A percentile compares a stretch with the other conserved stretches of the same genome.
Conservation (phyloP, 2,113 vertebrate genomes). For the Pseudorhombus dupliciocellatus region DNA sequence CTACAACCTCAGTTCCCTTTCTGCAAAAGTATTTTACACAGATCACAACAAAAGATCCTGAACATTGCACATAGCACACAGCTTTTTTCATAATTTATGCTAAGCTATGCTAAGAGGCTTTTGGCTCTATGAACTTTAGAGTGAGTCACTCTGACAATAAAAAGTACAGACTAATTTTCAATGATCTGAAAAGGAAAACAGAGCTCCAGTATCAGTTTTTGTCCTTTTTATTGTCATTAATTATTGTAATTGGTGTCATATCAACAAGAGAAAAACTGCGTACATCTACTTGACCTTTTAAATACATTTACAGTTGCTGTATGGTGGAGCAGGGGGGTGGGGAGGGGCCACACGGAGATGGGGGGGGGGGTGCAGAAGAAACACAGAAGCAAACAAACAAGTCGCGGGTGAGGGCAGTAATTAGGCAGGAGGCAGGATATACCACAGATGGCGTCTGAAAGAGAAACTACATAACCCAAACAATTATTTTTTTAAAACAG, state of each 20-base stretch:
- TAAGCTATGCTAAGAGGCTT: background rate
- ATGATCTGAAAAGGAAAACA: constrained; percentile 37
- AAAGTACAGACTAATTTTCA: background rate
- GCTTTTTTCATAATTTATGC: background rate
- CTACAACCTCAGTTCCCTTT: background rate
- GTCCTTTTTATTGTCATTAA: constrained; percentile 82
- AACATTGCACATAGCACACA: no score
- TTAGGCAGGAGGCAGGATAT: constrained; percentile 81
- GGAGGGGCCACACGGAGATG: constrained; percentile 89
- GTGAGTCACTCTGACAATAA: no score
- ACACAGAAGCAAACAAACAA: constrained; percentile 88
- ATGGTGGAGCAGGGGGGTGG: constrained; percentile 76
- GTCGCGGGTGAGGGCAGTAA: constrained; percentile 77
- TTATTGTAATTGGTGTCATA: constrained; percentile 85
- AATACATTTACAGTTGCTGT: constrained; percentile 94
- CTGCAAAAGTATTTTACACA: no score
- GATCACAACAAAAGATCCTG: no score
- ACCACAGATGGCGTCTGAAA: constrained; percentile 92
- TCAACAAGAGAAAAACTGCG: constrained; percentile 93
- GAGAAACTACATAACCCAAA: constrained; percentile 86
- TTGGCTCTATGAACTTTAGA: no score
- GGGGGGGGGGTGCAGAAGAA: constrained; percentile 79
- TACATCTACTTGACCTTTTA: constrained; percentile 95
- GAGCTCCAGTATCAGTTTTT: constrained; percentile 78
- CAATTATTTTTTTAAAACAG: constrained; percentile 85